phyloP scores from a whole-genome alignment of 2,113 vertebrate genomes.

The Morone chrysops region DNA sequence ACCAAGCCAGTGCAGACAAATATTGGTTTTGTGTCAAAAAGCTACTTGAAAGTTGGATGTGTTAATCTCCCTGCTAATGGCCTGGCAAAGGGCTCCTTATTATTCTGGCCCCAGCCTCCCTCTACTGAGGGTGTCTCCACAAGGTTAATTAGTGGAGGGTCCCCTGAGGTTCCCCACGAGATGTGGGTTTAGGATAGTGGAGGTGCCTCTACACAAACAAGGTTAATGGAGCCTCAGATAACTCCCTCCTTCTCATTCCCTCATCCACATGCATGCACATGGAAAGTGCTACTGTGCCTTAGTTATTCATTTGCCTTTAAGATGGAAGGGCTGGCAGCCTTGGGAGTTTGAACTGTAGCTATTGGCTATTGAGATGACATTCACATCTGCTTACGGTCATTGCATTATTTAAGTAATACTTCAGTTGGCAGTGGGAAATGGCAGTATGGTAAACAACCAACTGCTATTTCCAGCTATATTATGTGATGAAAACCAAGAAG shows the following conservation, averaged over 20 bases:
- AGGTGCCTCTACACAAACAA: slow-evolving; percentile 83
- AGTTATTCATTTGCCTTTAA: slow-evolving; percentile 65
- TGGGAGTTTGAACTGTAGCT: slow-evolving; percentile 60
- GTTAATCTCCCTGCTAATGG: slow-evolving; percentile 85
- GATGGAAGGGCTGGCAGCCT: slow-evolving; percentile 46
- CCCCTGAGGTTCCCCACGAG: slow-evolving; percentile 76
- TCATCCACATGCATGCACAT: slow-evolving; percentile 58
- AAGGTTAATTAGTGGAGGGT: slow-evolving; percentile 88
- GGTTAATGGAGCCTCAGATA: slow-evolving; percentile 83
- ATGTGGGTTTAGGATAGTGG: slow-evolving; percentile 83
- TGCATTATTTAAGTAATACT: slow-evolving; percentile 74
- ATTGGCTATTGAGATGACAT: slow-evolving; percentile 68
- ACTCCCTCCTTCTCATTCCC: slow-evolving; percentile 56
- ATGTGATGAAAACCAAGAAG: slow-evolving; percentile 44
- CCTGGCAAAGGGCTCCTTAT: slow-evolving; percentile 80
- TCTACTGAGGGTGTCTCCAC: slow-evolving; percentile 81
- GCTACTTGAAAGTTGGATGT: slow-evolving; percentile 84
- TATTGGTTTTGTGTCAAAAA: slow-evolving; percentile 88
- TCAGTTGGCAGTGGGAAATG: slow-evolving; percentile 55
- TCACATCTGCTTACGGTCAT: slow-evolving; percentile 71
- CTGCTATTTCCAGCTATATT: slow-evolving; percentile 61
- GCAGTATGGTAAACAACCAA: slow-evolving; percentile 65
- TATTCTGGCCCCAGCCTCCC: slow-evolving; percentile 80
- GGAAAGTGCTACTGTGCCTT: slow-evolving; percentile 50
- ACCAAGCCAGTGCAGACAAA: slow-evolving; percentile 71